Evolutionary conservation across 64 coral and sea anemone genomes (phyloP).

Genomic region (Platygyra sinensis): DNA sequence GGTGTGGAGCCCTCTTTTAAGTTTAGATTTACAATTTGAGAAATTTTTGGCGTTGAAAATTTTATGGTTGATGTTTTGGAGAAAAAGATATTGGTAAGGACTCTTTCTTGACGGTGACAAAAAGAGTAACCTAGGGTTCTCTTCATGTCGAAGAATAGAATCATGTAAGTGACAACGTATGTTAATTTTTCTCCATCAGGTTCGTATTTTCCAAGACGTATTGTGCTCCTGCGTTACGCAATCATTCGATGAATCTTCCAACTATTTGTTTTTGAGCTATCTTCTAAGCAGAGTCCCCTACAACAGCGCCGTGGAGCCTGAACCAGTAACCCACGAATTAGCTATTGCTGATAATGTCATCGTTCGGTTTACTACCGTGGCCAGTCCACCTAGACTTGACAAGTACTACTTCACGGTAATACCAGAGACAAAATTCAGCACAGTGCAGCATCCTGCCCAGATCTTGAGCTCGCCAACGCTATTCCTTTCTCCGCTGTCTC

Average conservation of each 20-base stretch:
- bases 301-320: background rate
- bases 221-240: background rate
- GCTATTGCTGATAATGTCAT: background rate
- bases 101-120: no score
- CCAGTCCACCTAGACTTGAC: background rate
- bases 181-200: background rate
- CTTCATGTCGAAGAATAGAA: background rate
- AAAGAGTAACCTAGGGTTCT: no score
- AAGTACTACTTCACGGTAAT: conserved; percentile 44
- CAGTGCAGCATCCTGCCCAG: conserved; percentile 17
- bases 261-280: background rate
- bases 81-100: no score
- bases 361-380: conserved; percentile 6
- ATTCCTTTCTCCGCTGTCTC: conserved; percentile 35
- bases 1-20: no score
- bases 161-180: no score
- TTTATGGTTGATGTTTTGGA: no score
- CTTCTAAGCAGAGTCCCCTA: background rate
- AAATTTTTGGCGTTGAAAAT: no score
- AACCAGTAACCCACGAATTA: background rate
- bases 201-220: background rate
- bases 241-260: background rate
- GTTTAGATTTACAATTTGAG: no score
- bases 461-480: conserved; percentile 48
- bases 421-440: conserved; percentile 18